These are phyloP conservation scores for Alligator mississippiensis DNA, from an alignment of 2,113 vertebrate genomes.

Conservation along the genomic window DNA sequence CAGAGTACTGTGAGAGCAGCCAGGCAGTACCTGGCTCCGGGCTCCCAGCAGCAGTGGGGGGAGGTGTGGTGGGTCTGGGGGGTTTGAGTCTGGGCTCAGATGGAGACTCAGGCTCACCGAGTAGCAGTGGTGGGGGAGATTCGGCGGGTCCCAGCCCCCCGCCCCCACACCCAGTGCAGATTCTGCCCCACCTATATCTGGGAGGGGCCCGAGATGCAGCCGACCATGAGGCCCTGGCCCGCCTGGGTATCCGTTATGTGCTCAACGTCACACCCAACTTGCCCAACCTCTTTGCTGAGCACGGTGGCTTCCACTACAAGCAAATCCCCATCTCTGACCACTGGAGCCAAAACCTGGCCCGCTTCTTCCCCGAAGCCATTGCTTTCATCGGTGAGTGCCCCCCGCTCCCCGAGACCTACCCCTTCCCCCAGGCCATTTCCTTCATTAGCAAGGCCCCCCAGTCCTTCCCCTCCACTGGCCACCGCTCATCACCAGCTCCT, in stretches of 20 bases:
- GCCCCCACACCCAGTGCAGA: constrained; percentile 87
- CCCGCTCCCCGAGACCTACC: background rate
- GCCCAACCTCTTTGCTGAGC: constrained; percentile 90
- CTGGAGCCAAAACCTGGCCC: constrained; percentile 92
- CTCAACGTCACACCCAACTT: constrained; percentile 92
- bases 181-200: constrained; percentile 91
- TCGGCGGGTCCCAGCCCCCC: constrained; percentile 81
- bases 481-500: too few relatives aligned
- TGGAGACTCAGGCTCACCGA: constrained; percentile 81
- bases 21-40: constrained; percentile 79
- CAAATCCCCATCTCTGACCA: constrained; percentile 93
- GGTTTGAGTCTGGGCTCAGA: constrained; percentile 86
- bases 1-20: constrained; percentile 89
- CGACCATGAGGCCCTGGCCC: constrained; percentile 85
- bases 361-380: constrained; percentile 92
- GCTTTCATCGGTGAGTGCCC: constrained; percentile 85
- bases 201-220: constrained; percentile 89
- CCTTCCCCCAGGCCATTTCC: too few relatives aligned
- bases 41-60: constrained; percentile 73
- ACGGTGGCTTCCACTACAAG: constrained; percentile 89
- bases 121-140: constrained; percentile 79
- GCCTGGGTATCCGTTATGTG: constrained; percentile 89
- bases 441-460: too few relatives aligned
- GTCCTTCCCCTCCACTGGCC: too few relatives aligned
- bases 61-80: constrained; percentile 86